Percentiles rank a stretch among this genome's conserved stretches.
Evolutionary conservation across 2,888 invertebrate genomes (phyloP).

Genomic region (Aphidius colemani): DNA sequence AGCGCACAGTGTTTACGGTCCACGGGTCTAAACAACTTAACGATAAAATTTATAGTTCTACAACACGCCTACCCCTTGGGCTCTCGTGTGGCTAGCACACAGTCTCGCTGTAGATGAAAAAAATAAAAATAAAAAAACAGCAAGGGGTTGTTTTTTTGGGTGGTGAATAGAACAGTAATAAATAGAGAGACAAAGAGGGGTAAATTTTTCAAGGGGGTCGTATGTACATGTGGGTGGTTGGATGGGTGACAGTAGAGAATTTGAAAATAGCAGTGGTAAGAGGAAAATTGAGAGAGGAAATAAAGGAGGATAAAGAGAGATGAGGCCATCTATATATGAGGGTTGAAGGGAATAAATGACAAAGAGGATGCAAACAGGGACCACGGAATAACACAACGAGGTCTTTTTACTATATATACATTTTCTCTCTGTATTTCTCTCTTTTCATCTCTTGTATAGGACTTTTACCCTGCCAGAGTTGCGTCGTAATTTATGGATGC

Average conservation of each 20-base stretch:
- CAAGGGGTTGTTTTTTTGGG: not conserved
- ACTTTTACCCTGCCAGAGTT: constrained; percentile 59
- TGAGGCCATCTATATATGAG: constrained; percentile 9
- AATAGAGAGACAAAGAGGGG: no score
- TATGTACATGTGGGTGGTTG: constrained; percentile 30
- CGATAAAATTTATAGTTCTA: constrained; percentile 60
- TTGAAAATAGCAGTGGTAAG: constrained; percentile 13
- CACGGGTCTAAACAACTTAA: constrained; percentile 59
- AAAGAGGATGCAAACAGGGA: constrained; percentile 32
- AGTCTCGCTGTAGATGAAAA: no score
- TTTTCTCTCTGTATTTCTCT: no score
- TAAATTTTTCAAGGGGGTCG: constrained; percentile 1
- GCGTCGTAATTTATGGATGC: constrained; percentile 60
- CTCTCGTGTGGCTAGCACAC: constrained; percentile 13
- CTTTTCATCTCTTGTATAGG: constrained; percentile 49
- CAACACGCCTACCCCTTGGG: constrained; percentile 53
- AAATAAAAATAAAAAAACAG: no score
- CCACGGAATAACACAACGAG: constrained; percentile 46
- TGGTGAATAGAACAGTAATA: not conserved
- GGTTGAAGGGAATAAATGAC: constrained; percentile 16
- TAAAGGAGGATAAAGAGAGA: constrained; percentile 25
- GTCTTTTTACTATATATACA: constrained; percentile 32
- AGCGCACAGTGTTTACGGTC: constrained; percentile 52
- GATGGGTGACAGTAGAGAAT: constrained; percentile 33
- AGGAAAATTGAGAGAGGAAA: constrained; percentile 30